phyloP scores from a whole-genome alignment of 53 echinoderm and acorn worm genomes.

The Holothuria scabra region DNA sequence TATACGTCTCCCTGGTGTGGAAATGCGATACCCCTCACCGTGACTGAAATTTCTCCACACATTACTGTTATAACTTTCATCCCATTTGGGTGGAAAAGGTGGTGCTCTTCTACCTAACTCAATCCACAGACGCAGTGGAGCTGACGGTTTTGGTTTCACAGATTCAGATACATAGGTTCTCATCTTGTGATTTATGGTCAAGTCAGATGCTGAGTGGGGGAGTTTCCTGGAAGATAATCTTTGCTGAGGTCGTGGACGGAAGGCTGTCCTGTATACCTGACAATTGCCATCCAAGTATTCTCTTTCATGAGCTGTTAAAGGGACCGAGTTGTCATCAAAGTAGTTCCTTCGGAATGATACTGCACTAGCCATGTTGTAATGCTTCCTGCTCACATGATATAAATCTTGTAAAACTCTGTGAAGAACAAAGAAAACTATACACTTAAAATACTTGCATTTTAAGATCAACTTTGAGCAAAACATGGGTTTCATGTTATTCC shows the following conservation, averaged over 20 bases:
- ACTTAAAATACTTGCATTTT: no score
- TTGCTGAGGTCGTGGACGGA: constrained; percentile 29
- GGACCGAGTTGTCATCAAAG: constrained; percentile 65
- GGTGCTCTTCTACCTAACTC: constrained; percentile 71
- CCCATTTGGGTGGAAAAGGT: constrained; percentile 87
- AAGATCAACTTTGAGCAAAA: no score
- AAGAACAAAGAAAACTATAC: not conserved
- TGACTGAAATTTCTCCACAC: constrained; percentile 93
- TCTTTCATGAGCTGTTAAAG: constrained; percentile 62
- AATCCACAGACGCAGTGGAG: constrained; percentile 85
- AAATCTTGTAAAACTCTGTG: not conserved
- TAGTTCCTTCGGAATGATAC: constrained; percentile 53
- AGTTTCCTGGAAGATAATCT: constrained; percentile 22
- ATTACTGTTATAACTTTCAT: constrained; percentile 88
- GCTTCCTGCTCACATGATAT: not conserved
- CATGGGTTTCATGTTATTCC: no score
- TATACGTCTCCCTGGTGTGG: constrained; percentile 52
- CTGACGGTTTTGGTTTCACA: constrained; percentile 62
- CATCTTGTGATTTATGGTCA: constrained; percentile 77
- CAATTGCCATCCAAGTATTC: constrained; percentile 63
- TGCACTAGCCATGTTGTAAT: constrained; percentile 33
- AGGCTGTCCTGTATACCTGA: constrained; percentile 31
- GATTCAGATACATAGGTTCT: constrained; percentile 71
- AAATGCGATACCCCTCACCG: constrained; percentile 59
- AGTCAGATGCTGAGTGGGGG: constrained; percentile 66